Evolutionary conservation across 2,888 invertebrate genomes (phyloP), one percentile per base, ranked within the genome.

Genomic region (Criorhina ranunculi): DNA sequence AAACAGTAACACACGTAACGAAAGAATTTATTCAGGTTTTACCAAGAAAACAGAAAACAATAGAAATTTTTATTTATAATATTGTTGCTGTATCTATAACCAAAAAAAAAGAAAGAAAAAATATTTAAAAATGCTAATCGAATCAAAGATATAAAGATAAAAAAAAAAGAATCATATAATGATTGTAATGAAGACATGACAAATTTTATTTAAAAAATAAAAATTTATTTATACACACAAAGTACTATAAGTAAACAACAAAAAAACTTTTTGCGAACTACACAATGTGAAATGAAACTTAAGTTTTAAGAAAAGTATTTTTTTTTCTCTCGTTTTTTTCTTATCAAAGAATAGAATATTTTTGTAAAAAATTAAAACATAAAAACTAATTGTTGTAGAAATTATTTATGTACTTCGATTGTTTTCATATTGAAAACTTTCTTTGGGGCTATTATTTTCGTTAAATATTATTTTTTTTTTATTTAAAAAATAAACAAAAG

Each of bases 351-450:
- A 49, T 29, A 12, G 37, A 44, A 83, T 83, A 78, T 83, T 83
- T 83, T 83, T 83, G 69, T 78, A 78, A 73, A 72, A 67, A 64
- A 33, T 46, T 24, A 19, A 31, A 33, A 76, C 9, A 49, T 49
- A 46, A 77, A 33, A 46, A 35, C 44, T 15, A 29, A 40, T 40
- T n/a, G n/a, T 8, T 60, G 37, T 37, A 67, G 31, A 66, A 62
- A 44, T 49, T 60, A 53, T 66, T 59, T 66, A 51, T 62, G 12
- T 82, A 62, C 77, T 77, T 64, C 35, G 77, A 83, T 75, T 69
- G 83, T 83, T 79, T 83, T 83, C 83, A 83, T 83, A 83, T 83
- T 83, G 83, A 83, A 83, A 79, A 79, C 73, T 62, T 33, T 69
- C 83, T 57, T 57, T 78, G 78, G 73, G 77, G 82, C 72, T 83